These are phyloP conservation scores for Aleiodes testaceus DNA, from an alignment of 2,888 invertebrate species.

Conservation along the genomic window DNA sequence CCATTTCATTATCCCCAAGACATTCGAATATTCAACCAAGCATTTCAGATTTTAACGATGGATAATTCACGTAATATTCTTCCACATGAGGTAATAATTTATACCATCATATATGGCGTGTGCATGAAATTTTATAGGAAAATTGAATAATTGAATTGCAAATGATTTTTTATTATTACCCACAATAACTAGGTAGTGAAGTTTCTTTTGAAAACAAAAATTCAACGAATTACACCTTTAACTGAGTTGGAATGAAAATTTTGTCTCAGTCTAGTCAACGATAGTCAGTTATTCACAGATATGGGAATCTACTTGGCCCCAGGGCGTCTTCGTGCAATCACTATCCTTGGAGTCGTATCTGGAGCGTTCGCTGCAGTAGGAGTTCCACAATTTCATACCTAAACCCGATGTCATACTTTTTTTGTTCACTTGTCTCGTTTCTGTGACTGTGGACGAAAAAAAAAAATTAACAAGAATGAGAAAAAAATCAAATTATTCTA, in stretches of 20 bases:
- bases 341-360: conserved; percentile 68
- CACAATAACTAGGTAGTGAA: neutral
- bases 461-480: neutral
- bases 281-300: conserved; percentile 53
- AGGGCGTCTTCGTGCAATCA: conserved; percentile 60
- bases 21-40: neutral
- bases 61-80: conserved; percentile 40
- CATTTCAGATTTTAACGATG: conserved; percentile 23
- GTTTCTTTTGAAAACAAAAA: neutral
- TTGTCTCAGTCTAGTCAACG: conserved; percentile 50
- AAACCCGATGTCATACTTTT: conserved; percentile 39
- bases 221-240: neutral
- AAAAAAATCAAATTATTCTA: too few relatives aligned
- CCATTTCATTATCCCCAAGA: neutral
- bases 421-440: neutral
- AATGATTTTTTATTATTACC: conserved; percentile 7
- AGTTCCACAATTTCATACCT: conserved; percentile 29
- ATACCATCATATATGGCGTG: conserved; percentile 20
- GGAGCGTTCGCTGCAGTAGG: conserved; percentile 58
- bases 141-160: conserved; percentile 21
- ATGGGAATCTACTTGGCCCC: conserved; percentile 67
- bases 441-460: conserved; percentile 15
- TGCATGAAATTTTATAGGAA: neutral
- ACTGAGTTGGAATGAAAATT: conserved; percentile 22
- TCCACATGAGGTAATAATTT: conserved; percentile 38